phyloP scores from a whole-genome alignment of 2,113 vertebrate genomes.

The Heliornis fulica region DNA sequence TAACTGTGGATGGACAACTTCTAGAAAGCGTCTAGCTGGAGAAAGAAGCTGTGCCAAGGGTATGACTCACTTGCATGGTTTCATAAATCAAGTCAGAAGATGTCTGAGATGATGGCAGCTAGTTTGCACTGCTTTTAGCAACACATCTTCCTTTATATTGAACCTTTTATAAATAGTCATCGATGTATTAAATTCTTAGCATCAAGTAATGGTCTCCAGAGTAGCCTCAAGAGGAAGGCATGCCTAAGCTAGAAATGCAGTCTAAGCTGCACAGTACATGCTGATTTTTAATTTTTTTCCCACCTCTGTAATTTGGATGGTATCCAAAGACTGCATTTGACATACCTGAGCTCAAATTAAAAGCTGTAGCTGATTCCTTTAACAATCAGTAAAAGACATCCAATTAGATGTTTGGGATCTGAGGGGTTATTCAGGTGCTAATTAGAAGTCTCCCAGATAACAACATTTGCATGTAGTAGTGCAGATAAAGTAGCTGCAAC shows the following conservation, averaged over 20 bases:
- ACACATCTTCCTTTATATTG: neutral
- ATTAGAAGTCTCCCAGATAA: neutral
- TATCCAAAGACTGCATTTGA: neutral
- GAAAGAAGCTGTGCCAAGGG: neutral
- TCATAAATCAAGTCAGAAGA: neutral
- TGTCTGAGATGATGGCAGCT: neutral
- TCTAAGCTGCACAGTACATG: neutral
- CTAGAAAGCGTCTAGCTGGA: accelerated
- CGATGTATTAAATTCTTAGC: neutral
- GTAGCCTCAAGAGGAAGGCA: neutral
- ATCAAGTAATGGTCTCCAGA: neutral
- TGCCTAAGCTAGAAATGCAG: neutral
- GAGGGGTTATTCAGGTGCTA: neutral
- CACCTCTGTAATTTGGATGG: neutral
- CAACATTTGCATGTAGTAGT: neutral
- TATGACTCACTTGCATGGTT: neutral
- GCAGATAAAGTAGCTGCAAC: neutral
- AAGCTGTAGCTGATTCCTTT: neutral
- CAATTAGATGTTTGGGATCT: neutral
- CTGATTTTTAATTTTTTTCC: neutral
- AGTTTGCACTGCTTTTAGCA: neutral
- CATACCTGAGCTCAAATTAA: neutral
- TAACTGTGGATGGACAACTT: neutral
- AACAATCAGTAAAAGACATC: neutral
- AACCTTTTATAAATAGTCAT: neutral